Evolutionary conservation across 2,888 invertebrate genomes (phyloP), one percentile per base, ranked within the genome.

Genomic region (Epicampocera succincta): DNA sequence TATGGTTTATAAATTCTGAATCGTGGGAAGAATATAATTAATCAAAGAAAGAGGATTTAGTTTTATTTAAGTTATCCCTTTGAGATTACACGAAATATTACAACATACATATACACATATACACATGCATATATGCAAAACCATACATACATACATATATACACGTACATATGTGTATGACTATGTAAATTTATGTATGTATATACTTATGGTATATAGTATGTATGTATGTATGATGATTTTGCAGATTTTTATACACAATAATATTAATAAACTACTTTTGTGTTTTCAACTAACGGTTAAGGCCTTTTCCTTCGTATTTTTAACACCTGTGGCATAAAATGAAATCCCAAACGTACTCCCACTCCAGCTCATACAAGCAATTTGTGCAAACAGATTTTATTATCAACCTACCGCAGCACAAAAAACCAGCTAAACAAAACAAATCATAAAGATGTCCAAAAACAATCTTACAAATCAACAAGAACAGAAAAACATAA

Each of bases 401-500:
- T 40, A 50, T 50, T 66, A 58, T 60, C 52, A 73, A 82, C 82
- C 82, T 82, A 82, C 82, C 82, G 82, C 82, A 82, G 82, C 50
- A 73, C 50, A 46, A 29, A 21, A 65, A 58, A 44, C 19, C 44
- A 68, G 17, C n/a, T 52, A 50, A 74, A 42, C 50, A 5, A 69
- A 73, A 73, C 73, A 77, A 75, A 82, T 78, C 78, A 82, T 82
- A 48, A 82, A 82, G 82, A 82, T 82, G 82, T 82, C 82, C 82
- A 82, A 82, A 66, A 66, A 54, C 74, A 78, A 78, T 78, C 74
- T 78, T 75, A 74, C 82, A 82, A 78, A 82, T 82, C 82, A 82
- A 82, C 82, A 78, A 71, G 54, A 73, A 74, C 40, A 74, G 74
- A 48, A 58, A 54, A 38, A 12, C 12, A 56, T 3, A 46, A 65